Percentiles rank a stretch among this genome's conserved stretches.
Conservation (phyloP, 2,888 invertebrate genomes). For the Petrophora chlorosata region DNA sequence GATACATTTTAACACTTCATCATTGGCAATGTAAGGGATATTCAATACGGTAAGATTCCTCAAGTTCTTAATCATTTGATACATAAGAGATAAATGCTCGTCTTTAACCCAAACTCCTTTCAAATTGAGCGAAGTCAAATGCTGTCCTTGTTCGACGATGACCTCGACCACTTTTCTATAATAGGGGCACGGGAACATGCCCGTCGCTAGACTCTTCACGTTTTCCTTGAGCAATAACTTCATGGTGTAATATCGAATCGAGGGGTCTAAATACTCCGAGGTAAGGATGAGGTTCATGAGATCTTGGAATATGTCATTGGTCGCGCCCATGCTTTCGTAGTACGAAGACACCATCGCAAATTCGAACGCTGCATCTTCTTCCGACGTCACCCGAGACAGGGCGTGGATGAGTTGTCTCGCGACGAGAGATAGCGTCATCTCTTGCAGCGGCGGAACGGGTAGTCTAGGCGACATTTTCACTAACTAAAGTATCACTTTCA, state of each 20-base stretch:
- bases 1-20: slow-evolving; percentile 85
- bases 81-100: slow-evolving; percentile 86
- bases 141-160: slow-evolving; percentile 85
- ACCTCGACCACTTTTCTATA: slow-evolving; percentile 87
- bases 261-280: slow-evolving; percentile 87
- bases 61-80: slow-evolving; percentile 83
- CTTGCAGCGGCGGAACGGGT: slow-evolving; percentile 84
- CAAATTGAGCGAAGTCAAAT: slow-evolving; percentile 85
- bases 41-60: slow-evolving; percentile 84
- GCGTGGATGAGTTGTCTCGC: slow-evolving; percentile 86
- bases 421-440: slow-evolving; percentile 83
- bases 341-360: slow-evolving; percentile 85
- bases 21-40: slow-evolving; percentile 88
- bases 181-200: slow-evolving; percentile 88
- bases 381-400: slow-evolving; percentile 84
- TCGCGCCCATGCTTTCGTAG: slow-evolving; percentile 84
- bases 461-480: slow-evolving; percentile 86
- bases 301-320: slow-evolving; percentile 88
- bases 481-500: slow-evolving; percentile 53
- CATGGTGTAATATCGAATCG: slow-evolving; percentile 86
- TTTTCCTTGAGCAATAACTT: slow-evolving; percentile 86
- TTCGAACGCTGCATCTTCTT: slow-evolving; percentile 82
- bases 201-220: slow-evolving; percentile 86
- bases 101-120: slow-evolving; percentile 90
- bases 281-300: slow-evolving; percentile 86